These are phyloP conservation scores for Abscondita cerata DNA, from an alignment of 2,888 invertebrate species.

Conservation along the genomic window DNA sequence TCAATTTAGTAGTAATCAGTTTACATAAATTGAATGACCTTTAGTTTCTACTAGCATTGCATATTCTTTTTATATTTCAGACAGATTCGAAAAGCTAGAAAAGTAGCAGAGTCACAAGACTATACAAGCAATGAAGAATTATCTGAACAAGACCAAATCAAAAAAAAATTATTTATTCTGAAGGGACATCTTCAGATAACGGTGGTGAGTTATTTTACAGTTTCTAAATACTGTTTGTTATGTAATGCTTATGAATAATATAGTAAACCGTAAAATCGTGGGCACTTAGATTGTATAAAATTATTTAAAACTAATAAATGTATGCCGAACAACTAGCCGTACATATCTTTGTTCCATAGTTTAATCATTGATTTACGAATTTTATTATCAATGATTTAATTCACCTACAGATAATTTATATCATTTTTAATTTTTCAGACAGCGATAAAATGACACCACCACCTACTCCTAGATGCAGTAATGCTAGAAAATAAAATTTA, in stretches of 20 bases:
- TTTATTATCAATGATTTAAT: no score
- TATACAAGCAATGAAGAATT: no score
- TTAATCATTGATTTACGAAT: no score
- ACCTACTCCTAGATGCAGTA: background rate
- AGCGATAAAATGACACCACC: background rate
- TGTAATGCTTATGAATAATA: no score
- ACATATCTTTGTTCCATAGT: background rate
- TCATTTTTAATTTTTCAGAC: background rate
- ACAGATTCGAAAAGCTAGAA: background rate
- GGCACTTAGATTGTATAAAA: background rate
- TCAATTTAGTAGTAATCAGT: no score
- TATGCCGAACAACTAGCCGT: background rate
- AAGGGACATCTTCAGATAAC: no score
- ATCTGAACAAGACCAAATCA: no score
- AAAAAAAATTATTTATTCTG: no score
- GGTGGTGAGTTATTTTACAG: no score
- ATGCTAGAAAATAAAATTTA: background rate
- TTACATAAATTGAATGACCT: background rate
- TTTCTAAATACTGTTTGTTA: no score
- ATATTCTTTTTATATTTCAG: constrained; percentile 4
- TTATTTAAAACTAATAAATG: background rate
- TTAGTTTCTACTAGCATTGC: background rate
- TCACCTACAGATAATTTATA: background rate
- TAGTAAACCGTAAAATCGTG: background rate
- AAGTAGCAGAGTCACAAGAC: constrained; percentile 4